Percentiles rank a stretch among this genome's conserved stretches.
Conservation (phyloP, 2,888 invertebrate genomes). For the Crematogaster levior region DNA sequence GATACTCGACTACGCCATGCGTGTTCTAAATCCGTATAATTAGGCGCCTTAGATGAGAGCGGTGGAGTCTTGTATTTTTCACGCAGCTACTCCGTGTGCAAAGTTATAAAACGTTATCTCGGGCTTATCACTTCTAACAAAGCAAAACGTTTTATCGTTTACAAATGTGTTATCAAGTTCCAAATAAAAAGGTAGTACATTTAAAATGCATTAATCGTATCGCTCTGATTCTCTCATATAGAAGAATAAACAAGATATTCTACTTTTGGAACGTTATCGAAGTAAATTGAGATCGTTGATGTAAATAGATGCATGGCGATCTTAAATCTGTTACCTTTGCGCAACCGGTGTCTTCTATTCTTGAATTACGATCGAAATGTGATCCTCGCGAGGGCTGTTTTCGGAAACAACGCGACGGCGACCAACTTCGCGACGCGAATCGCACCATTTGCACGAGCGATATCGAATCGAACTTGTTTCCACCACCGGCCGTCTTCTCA, state of each 20-base stretch:
- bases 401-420: background rate
- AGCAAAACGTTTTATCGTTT: background rate
- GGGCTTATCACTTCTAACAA: background rate
- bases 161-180: background rate
- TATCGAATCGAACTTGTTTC: background rate
- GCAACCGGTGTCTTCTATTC: constrained; percentile 25
- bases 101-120: constrained; percentile 27
- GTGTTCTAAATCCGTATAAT: constrained; percentile 62
- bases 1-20: constrained; percentile 2
- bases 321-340: constrained; percentile 34
- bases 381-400: background rate
- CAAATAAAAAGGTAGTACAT: background rate
- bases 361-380: constrained; percentile 29
- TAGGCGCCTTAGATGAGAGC: constrained; percentile 34
- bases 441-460: constrained; percentile 8
- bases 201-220: background rate
- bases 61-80: background rate
- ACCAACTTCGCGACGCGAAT: background rate
- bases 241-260: background rate
- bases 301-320: background rate
- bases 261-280: background rate
- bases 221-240: no score
- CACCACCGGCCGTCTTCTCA: constrained; percentile 31
- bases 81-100: constrained; percentile 13
- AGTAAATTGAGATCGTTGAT: background rate